phyloP scores from a whole-genome alignment of 2,113 vertebrate genomes.

The Turnix velox region DNA sequence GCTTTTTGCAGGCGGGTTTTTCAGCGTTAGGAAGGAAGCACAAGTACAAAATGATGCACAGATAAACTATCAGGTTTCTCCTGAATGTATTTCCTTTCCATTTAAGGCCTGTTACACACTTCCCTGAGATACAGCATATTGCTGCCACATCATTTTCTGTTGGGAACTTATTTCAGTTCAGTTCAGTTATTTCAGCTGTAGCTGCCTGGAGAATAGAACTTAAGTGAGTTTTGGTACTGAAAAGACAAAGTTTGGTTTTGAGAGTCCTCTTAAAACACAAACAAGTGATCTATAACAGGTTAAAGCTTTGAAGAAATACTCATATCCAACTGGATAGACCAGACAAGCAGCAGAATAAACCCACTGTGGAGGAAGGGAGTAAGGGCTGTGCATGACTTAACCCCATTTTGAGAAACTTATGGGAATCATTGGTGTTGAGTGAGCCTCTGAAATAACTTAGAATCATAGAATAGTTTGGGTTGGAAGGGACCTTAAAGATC shows the following conservation, averaged over 20 bases:
- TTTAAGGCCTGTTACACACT: background rate
- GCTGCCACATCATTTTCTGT: background rate
- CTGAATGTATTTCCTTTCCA: background rate
- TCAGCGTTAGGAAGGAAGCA: conserved; percentile 53
- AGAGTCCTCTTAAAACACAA: background rate
- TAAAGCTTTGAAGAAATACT: background rate
- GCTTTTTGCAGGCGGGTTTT: conserved; percentile 37
- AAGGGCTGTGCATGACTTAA: background rate
- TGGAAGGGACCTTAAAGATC: too few relatives aligned
- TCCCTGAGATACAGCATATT: background rate
- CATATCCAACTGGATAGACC: background rate
- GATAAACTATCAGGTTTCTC: conserved; percentile 42
- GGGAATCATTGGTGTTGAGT: background rate
- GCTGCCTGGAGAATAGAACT: too few relatives aligned
- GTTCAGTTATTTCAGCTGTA: too few relatives aligned
- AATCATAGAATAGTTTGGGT: too few relatives aligned
- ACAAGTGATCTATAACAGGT: background rate
- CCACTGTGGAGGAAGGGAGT: accelerated
- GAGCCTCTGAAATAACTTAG: background rate
- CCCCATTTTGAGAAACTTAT: background rate
- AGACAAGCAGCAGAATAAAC: background rate
- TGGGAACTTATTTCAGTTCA: background rate
- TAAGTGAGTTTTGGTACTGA: background rate
- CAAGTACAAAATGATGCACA: conserved; percentile 39
- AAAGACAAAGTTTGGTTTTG: background rate